These are phyloP conservation scores for Dysdera silvatica DNA, from an alignment of 1,140 invertebrate genomes.

Conservation along the genomic window DNA sequence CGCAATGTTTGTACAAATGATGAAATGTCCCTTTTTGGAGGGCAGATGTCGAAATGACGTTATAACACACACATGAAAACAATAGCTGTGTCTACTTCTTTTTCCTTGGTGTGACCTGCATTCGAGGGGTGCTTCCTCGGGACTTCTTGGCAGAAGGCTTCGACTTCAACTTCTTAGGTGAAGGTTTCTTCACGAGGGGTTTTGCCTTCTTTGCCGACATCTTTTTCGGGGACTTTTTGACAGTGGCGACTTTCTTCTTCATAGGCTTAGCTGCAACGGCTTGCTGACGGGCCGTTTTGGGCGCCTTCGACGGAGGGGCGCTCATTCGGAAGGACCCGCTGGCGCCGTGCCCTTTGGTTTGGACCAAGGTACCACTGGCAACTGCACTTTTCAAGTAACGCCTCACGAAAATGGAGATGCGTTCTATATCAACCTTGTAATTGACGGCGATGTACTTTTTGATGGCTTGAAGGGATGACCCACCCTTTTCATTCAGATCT, in stretches of 20 bases:
- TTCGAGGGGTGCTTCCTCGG: conserved; percentile 12
- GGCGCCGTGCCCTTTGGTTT: conserved; percentile 56
- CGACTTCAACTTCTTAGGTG: conserved; percentile 22
- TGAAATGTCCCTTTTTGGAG: too few relatives aligned
- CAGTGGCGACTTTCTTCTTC: conserved; percentile 17
- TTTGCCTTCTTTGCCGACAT: conserved; percentile 13
- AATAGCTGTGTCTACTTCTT: conserved; percentile 5
- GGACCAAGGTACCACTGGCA: conserved; percentile 49
- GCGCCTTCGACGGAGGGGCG: conserved; percentile 32
- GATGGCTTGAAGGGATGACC: conserved; percentile 55
- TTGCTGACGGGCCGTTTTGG: conserved; percentile 10
- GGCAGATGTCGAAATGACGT: too few relatives aligned
- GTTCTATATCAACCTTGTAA: conserved; percentile 53
- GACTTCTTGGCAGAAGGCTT: conserved; percentile 27
- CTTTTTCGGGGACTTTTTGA: conserved; percentile 19
- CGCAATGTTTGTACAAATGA: too few relatives aligned
- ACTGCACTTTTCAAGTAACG: conserved; percentile 54
- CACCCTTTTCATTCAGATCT: conserved; percentile 48
- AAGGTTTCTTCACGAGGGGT: conserved; percentile 28
- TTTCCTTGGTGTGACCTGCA: conserved; percentile 27
- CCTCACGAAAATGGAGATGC: conserved; percentile 52
- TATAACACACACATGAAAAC: background rate
- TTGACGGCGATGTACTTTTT: conserved; percentile 55
- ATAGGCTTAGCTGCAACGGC: background rate
- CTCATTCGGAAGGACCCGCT: conserved; percentile 54